Percentiles rank a stretch among this genome's conserved stretches.
These are phyloP conservation scores for Metalampra italica DNA, from an alignment of 2,888 invertebrate genomes.

Conservation along the genomic window DNA sequence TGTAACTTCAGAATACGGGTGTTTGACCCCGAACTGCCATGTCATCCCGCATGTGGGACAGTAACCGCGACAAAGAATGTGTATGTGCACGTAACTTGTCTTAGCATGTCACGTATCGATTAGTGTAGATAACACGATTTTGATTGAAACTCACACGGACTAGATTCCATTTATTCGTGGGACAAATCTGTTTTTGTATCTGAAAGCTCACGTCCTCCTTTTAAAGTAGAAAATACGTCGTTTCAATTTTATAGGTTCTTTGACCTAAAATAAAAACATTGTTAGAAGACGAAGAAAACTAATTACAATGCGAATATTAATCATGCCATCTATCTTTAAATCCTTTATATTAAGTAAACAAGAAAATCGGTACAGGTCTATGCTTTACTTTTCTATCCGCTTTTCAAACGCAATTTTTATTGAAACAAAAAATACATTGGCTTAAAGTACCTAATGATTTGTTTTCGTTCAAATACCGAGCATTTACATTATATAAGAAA, in stretches of 20 bases:
- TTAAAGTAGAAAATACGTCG: background rate
- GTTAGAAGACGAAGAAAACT: too few relatives aligned
- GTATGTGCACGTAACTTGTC: slow-evolving; percentile 2
- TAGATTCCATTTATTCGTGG: slow-evolving; percentile 6
- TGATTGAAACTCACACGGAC: slow-evolving; percentile 1
- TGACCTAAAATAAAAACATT: too few relatives aligned
- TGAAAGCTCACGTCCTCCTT: slow-evolving; percentile 1
- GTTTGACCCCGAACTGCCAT: slow-evolving; percentile 7
- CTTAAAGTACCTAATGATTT: too few relatives aligned
- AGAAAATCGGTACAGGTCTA: too few relatives aligned
- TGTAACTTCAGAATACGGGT: slow-evolving; percentile 9
- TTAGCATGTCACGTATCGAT: slow-evolving; percentile 5
- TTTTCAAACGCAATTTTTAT: too few relatives aligned
- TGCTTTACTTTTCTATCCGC: too few relatives aligned
- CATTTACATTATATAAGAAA: slow-evolving; percentile 17
- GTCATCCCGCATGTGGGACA: slow-evolving; percentile 4
- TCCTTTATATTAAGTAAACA: too few relatives aligned
- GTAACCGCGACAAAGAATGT: slow-evolving; percentile 1
- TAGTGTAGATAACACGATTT: slow-evolving; percentile 1
- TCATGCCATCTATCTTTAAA: too few relatives aligned
- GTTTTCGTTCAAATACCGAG: slow-evolving; percentile 4
- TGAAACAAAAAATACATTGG: too few relatives aligned
- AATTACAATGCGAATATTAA: too few relatives aligned
- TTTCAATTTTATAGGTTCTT: too few relatives aligned
- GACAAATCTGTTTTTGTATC: slow-evolving; percentile 2